Conservation (phyloP, 2,888 invertebrate species). For the Odontothrips loti region DNA sequence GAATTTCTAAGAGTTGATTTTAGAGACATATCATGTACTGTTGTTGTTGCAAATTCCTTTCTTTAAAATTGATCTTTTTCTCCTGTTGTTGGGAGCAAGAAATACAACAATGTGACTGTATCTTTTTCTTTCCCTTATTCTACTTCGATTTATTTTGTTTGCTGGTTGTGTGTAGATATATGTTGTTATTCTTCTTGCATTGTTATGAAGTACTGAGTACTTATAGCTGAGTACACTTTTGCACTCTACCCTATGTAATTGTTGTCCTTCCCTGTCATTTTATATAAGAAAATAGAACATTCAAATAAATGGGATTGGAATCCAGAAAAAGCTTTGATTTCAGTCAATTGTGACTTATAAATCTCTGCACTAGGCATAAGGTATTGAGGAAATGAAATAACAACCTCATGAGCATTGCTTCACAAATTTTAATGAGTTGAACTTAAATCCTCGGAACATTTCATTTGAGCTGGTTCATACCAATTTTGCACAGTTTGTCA, state of each 20-base stretch:
- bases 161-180: conserved; percentile 20
- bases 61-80: neutral
- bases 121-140: conserved; percentile 13
- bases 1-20: conserved; percentile 19
- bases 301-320: conserved; percentile 17
- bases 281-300: neutral
- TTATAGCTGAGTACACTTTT: conserved; percentile 25
- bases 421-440: conserved; percentile 20
- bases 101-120: conserved; percentile 20
- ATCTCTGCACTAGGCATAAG: too few species aligned
- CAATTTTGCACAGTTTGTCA: neutral
- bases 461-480: neutral
- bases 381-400: neutral
- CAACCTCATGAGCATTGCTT: neutral
- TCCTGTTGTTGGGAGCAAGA: conserved; percentile 24
- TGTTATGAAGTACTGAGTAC: conserved; percentile 25
- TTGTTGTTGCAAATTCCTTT: conserved; percentile 7
- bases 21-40: conserved; percentile 24
- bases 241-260: conserved; percentile 12
- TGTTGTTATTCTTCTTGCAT: conserved; percentile 18
- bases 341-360: too few species aligned
- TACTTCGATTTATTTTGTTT: conserved; percentile 17
- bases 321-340: neutral
- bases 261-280: conserved; percentile 3
- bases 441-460: neutral